Conservation (phyloP, 1,140 invertebrate species). For the Bombus balteatus region DNA sequence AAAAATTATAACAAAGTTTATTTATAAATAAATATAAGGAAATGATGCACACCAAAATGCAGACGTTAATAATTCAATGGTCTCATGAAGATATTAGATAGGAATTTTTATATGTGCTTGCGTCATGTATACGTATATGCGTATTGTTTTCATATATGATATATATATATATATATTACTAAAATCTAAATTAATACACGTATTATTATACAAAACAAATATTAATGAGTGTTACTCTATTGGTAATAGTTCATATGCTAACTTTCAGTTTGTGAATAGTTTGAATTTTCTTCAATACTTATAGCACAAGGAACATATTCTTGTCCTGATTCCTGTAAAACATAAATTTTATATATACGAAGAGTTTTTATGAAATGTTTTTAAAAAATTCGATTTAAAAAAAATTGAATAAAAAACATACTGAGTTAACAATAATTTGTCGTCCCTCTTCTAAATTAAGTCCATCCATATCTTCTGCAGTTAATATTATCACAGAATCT, state of each 20-base stretch:
- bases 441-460: conserved; percentile 75
- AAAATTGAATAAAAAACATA: conserved; percentile 51
- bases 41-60: background rate
- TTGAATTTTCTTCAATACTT: conserved; percentile 66
- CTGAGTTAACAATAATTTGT: conserved; percentile 78
- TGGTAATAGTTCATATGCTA: conserved; percentile 43
- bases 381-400: background rate
- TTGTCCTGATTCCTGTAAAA: conserved; percentile 69
- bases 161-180: conserved; percentile 4
- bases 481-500: conserved; percentile 80
- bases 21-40: background rate
- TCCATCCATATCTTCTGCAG: conserved; percentile 75
- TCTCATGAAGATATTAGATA: background rate
- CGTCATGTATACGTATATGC: background rate
- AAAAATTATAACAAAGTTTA: conserved; percentile 24
- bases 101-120: background rate
- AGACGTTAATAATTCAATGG: background rate
- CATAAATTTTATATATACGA: conserved; percentile 18
- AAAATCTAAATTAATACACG: conserved; percentile 4
- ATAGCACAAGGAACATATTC: conserved; percentile 72
- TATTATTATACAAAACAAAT: conserved; percentile 30
- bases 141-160: background rate
- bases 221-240: conserved; percentile 27
- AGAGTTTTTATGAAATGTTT: conserved; percentile 27
- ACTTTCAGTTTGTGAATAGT: conserved; percentile 67